Evolutionary conservation across 2,888 invertebrate species (phyloP).

Genomic region (Platycheirus albimanus): DNA sequence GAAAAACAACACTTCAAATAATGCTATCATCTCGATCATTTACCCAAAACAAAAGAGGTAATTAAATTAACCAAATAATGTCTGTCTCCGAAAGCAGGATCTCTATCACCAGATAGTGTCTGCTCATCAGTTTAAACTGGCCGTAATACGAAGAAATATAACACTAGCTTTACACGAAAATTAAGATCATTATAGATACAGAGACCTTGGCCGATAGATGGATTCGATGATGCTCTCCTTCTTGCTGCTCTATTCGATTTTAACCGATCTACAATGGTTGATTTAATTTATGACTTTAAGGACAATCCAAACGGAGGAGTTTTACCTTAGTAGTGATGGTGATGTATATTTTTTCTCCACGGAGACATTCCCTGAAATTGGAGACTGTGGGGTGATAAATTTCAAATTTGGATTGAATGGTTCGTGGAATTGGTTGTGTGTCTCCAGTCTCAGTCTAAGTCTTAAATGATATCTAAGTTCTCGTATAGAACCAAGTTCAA

Average conservation of each 20-base stretch:
- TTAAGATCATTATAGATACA: slow-evolving; percentile 50
- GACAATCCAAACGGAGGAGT: slow-evolving; percentile 41
- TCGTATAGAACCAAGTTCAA: not conserved
- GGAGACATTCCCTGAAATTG: slow-evolving; percentile 59
- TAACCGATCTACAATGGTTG: slow-evolving; percentile 55
- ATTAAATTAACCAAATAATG: slow-evolving; percentile 64
- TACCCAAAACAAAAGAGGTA: slow-evolving; percentile 56
- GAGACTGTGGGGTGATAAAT: slow-evolving; percentile 60
- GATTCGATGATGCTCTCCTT: not conserved
- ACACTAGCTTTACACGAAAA: slow-evolving; percentile 58
- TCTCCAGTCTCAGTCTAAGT: too few relatives aligned
- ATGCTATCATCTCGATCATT: slow-evolving; percentile 55
- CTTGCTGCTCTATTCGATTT: slow-evolving; percentile 25
- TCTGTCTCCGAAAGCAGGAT: slow-evolving; percentile 24
- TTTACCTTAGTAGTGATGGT: too few relatives aligned
- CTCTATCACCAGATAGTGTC: slow-evolving; percentile 55
- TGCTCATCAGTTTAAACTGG: slow-evolving; percentile 57
- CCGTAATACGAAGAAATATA: slow-evolving; percentile 65
- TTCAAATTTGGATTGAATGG: slow-evolving; percentile 63
- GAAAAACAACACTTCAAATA: slow-evolving; percentile 1
- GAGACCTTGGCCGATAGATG: not conserved
- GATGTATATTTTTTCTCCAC: slow-evolving; percentile 19
- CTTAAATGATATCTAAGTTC: slow-evolving; percentile 1
- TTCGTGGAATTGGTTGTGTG: slow-evolving; percentile 65
- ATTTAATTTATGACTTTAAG: slow-evolving; percentile 68